Base-by-base conservation (phyloP, 2,113 vertebrate genomes). In the Oncorhynchus keta region DNA sequence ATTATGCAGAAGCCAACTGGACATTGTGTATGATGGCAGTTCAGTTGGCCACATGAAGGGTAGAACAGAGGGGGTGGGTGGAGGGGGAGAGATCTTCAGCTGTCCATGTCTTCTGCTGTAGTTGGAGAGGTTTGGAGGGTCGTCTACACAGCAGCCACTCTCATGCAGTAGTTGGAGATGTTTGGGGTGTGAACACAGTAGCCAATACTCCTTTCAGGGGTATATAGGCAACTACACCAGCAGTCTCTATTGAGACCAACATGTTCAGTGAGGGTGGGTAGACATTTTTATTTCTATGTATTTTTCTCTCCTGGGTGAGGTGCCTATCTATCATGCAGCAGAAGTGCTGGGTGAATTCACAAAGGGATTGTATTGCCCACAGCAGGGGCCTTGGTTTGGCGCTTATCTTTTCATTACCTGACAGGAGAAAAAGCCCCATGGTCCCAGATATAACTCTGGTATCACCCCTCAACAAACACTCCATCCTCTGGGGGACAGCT, bases 341-440 rank as follows among this genome's bases (percentile, higher is more conserved):
- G 74, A 85, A 81, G 61, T 48, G 26, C 70, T 72, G 39, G 32
- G 75, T 68, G 69, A 88, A 85, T 72, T 74, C 83, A 76, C 72
- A 66, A 71, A 69, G 62, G 61, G 80, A 81, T 76, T 82, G 82
- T 74, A 70, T 85, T 86, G 80, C 81, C 74, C 81, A 83, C 82
- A 81, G 88, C 70, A 82, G 78, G 73, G 73, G 81, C 65, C 81
- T 39, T 66, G 85, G 72, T 48, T 73, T 61, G 72, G 76, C 76
- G 76, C 79, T 88, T 86, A 90, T 89, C 84, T 78, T 79, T 85
- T 85, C 67, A 73, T 45, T 77, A 49, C 57, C 79, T 86, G 86
- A 87, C 86, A 88, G 82, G 49, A 79, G 85, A 79, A 81, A 71
- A 70, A 84, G 75, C 65, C 68, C 62, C 68, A 39, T 11, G 35